Base-by-base conservation (phyloP, 1,140 invertebrate genomes). In the Pogonomyrmex barbatus region DNA sequence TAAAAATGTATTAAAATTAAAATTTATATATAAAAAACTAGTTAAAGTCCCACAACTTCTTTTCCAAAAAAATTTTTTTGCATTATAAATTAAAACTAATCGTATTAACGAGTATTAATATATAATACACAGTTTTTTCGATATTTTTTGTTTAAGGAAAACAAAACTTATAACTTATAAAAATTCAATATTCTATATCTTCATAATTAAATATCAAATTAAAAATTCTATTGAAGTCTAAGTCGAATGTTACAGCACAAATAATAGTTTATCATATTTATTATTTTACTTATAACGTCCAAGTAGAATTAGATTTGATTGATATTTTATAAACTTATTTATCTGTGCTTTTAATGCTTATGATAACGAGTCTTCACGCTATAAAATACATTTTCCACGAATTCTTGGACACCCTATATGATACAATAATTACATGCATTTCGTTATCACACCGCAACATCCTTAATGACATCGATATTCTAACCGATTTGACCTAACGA, bases 401-500 rank as follows among this genome's bases (percentile, higher is more conserved):
- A 67, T 42, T 67, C 63, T 67, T 3, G 3, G n/a, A 67, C 45
- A 45, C 4, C 63, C 63, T 42, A n/a, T 67, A 45, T 24, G 24
- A 24, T 24, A 24, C 24, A 45, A 39, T 12, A 65, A 42, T 65
- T 24, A 45, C 4, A 8, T 45, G 1, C 4, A 1, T 67, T 67
- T 45, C 39, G 24, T 67, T 67, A 67, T 45, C 63, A 67, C 63
- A 42, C 45, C 39, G 39, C 9, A 17, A 67, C n/a, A 67, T 67
- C 9, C 8, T 67, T 67, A n/a, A 45, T 67, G n/a, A 67, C 39
- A 1, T 67, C 45, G 39, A 4, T 24, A 24, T n/a, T 45, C 39
- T 67, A 67, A 67, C 63, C 62, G 62, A 65, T 65, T 2, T 67
- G 63, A 67, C 63, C 63, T 67, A 45, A 67, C 45, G 63, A 67